These are phyloP conservation scores for Tinea semifulvella DNA, from an alignment of 2,888 invertebrate species.

Conservation along the genomic window DNA sequence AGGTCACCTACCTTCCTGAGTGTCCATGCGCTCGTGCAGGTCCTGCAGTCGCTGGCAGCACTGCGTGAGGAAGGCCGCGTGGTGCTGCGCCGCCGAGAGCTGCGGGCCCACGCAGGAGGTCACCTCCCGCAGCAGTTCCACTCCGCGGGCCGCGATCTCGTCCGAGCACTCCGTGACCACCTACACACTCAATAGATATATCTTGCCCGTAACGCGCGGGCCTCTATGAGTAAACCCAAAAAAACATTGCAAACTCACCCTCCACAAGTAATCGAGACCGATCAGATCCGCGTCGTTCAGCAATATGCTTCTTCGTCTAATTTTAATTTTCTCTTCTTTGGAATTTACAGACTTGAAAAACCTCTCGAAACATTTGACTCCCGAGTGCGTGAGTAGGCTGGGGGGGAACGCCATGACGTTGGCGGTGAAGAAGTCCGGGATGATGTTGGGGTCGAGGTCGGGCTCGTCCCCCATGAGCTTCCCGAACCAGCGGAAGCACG, in stretches of 20 bases:
- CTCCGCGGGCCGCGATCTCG: constrained; percentile 92
- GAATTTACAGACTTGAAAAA: constrained; percentile 96
- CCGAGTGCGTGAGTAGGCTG: constrained; percentile 89
- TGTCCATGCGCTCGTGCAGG: constrained; percentile 83
- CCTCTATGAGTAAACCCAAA: too few species aligned
- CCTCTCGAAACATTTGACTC: constrained; percentile 88
- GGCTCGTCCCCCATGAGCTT: constrained; percentile 97
- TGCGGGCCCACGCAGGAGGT: constrained; percentile 92
- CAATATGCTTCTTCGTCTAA: constrained; percentile 84
- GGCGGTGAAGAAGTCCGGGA: constrained; percentile 94
- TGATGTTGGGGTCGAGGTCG: constrained; percentile 95
- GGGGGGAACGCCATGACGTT: constrained; percentile 94
- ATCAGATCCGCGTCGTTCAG: constrained; percentile 95
- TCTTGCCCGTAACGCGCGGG: too few species aligned
- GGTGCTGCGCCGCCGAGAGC: constrained; percentile 84
- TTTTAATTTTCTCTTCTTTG: constrained; percentile 91
- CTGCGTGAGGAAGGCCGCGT: constrained; percentile 90
- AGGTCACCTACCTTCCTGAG: constrained; percentile 35
- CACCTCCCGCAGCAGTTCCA: constrained; percentile 90
- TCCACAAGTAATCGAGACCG: constrained; percentile 96
- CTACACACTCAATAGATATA: too few species aligned
- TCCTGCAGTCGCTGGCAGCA: constrained; percentile 90
- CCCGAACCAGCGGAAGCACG: constrained; percentile 98
- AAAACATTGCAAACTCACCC: constrained; percentile 67
- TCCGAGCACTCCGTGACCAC: constrained; percentile 90